A percentile compares a stretch with the other conserved stretches of the same genome.
Conservation (phyloP, 2,113 vertebrate species). For the Ictidomys tridecemlineatus region DNA sequence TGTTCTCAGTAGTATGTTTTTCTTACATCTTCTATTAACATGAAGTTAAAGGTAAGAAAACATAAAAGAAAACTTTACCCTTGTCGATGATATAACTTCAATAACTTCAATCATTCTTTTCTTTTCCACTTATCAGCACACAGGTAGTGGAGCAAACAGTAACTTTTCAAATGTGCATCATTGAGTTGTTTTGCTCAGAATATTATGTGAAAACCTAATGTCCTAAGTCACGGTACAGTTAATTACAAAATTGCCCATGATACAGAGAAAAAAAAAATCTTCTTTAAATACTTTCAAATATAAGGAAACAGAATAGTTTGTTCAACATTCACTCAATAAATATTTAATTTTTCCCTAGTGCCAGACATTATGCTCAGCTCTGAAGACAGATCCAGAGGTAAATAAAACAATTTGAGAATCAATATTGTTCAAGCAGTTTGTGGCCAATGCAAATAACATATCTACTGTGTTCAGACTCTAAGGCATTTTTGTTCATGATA, state of each 20-base stretch:
- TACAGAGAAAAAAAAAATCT: background rate
- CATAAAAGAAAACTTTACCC: conserved; percentile 4
- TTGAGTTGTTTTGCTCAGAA: background rate
- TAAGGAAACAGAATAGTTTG: background rate
- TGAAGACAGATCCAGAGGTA: background rate
- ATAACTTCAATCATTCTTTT: background rate
- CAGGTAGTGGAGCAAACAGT: background rate
- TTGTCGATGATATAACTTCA: background rate
- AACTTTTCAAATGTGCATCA: background rate
- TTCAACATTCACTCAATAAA: background rate
- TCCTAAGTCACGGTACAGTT: background rate
- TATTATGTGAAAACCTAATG: background rate
- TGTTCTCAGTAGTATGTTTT: conserved; percentile 32
- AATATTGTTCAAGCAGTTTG: background rate
- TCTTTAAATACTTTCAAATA: background rate
- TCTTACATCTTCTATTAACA: background rate
- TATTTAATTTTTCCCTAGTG: background rate
- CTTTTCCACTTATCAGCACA: background rate
- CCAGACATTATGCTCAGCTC: background rate
- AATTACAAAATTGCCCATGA: background rate
- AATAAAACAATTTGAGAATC: background rate
- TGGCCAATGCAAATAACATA: background rate
- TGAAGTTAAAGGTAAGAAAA: background rate
- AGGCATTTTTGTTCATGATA: background rate
- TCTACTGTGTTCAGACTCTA: background rate